A percentile compares a stretch with the other conserved stretches of the same genome.
Conservation (phyloP, 2,797 vertebrate species). For the Pampus argenteus region DNA sequence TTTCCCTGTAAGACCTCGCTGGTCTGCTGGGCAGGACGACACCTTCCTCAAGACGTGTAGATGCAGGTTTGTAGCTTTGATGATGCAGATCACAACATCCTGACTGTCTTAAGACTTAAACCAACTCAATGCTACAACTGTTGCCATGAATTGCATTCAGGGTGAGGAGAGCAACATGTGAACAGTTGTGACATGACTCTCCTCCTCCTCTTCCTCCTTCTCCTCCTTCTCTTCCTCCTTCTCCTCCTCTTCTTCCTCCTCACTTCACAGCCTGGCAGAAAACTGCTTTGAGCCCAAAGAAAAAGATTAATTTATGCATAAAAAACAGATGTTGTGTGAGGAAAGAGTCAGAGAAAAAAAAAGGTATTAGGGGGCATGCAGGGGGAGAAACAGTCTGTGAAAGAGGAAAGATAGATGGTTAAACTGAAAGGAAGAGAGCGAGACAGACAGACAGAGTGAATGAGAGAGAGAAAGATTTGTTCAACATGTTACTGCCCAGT, state of each 20-base stretch:
- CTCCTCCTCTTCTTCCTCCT: background rate
- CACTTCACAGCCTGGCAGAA: background rate
- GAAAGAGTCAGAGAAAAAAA: background rate
- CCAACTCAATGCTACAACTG: background rate
- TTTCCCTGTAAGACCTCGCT: no score
- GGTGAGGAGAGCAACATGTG: background rate
- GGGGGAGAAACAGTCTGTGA: background rate
- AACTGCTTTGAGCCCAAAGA: background rate
- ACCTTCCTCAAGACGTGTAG: no score
- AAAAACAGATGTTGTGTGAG: background rate
- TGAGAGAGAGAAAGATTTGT: constrained; percentile 5
- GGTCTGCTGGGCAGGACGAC: no score
- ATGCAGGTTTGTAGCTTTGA: no score
- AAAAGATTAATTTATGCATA: background rate
- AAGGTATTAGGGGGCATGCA: background rate
- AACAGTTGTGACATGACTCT: no score
- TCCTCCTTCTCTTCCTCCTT: background rate
- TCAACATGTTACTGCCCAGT: constrained; percentile 48
- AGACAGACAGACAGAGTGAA: constrained; percentile 6
- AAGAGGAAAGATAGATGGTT: background rate
- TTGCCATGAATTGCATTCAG: background rate
- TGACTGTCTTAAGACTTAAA: no score
- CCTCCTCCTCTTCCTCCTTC: no score
- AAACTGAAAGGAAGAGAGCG: constrained; percentile 14
- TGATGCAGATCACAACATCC: no score